Percentiles rank a stretch among this genome's conserved stretches.
Evolutionary conservation across 2,113 vertebrate species (phyloP).

Genomic region (Malurus cyaneus): DNA sequence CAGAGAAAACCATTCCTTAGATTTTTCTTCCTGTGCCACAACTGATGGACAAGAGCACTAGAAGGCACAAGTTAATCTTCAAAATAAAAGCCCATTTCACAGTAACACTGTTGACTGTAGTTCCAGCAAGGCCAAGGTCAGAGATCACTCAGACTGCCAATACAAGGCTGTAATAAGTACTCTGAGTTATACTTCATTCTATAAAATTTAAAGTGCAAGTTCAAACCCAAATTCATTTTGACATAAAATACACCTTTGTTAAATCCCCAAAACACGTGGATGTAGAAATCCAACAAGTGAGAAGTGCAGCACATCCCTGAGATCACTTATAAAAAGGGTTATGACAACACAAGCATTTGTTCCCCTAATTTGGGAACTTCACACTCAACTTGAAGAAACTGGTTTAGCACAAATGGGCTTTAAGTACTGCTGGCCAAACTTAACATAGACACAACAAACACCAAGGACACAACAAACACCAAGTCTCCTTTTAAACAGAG

Average conservation of each 20-base stretch:
- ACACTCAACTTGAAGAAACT: not conserved
- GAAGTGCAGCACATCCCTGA: not conserved
- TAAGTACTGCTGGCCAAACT: not conserved
- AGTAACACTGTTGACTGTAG: not conserved
- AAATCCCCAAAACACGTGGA: not conserved
- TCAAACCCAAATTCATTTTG: not conserved
- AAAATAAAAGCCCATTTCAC: not conserved
- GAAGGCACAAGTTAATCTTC: not conserved
- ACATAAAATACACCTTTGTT: not conserved
- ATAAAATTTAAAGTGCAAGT: not conserved
- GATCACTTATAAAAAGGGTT: not conserved
- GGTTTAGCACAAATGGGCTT: not conserved
- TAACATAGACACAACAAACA: not conserved
- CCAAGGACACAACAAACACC: accelerated
- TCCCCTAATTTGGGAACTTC: not conserved
- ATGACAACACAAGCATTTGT: not conserved
- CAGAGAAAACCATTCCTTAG: not conserved
- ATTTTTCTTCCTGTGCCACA: not conserved
- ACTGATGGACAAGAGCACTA: not conserved
- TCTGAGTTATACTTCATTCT: not conserved
- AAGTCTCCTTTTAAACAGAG: not conserved
- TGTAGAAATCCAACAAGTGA: not conserved
- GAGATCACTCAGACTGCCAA: not conserved
- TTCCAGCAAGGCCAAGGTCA: not conserved
- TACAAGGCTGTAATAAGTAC: not conserved